phyloP scores from a whole-genome alignment of 1,140 invertebrate species.

The Muscidifurax raptorellus region DNA sequence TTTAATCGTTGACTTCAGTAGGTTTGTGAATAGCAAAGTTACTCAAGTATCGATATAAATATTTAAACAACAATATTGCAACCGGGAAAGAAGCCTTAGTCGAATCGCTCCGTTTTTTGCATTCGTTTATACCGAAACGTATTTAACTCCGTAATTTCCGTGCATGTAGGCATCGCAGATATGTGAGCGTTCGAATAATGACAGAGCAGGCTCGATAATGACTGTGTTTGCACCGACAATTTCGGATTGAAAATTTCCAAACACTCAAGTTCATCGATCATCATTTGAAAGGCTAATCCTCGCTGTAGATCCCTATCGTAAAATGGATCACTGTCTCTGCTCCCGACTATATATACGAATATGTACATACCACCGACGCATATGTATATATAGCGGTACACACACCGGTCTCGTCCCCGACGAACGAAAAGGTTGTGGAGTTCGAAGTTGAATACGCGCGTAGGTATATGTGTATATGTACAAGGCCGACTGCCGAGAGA shows the following conservation, averaged over 20 bases:
- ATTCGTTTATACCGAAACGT: background rate
- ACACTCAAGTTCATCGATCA: conserved; percentile 46
- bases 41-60: too few species aligned
- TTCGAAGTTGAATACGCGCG: background rate
- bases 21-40: too few species aligned
- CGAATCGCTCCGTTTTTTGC: too few species aligned
- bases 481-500: background rate
- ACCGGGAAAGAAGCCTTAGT: too few species aligned
- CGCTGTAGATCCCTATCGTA: conserved; percentile 38
- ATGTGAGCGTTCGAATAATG: conserved; percentile 35
- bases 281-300: conserved; percentile 51
- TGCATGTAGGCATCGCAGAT: background rate
- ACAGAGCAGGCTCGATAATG: conserved; percentile 40
- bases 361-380: background rate
- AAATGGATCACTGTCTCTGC: conserved; percentile 44
- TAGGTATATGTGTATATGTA: too few species aligned
- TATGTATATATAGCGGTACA: too few species aligned
- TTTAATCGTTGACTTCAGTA: too few species aligned
- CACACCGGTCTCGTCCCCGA: background rate
- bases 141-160: conserved; percentile 25
- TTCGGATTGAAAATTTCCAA: conserved; percentile 43
- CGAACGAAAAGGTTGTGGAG: conserved; percentile 7
- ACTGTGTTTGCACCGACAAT: conserved; percentile 37
- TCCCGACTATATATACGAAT: background rate
- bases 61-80: too few species aligned